Evolutionary conservation across 2,113 vertebrate genomes (phyloP).

Genomic region (Notiomystis cincta): DNA sequence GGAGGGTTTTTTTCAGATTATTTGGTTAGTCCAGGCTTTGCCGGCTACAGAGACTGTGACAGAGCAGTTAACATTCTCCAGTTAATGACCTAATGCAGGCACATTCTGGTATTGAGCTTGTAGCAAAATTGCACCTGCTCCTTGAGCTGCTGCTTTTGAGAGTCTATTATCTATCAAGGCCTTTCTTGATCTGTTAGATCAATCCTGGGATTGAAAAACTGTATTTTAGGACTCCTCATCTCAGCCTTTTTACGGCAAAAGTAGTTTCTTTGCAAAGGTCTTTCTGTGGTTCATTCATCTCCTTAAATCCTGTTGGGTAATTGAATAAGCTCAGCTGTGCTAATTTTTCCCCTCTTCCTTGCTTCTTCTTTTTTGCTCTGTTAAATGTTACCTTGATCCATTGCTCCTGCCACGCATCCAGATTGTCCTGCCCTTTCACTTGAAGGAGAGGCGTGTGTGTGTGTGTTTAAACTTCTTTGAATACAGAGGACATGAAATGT

Average conservation of each 20-base stretch:
- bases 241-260: not conserved
- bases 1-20: not conserved
- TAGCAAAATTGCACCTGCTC: not conserved
- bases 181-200: slow-evolving; percentile 31
- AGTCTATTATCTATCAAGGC: not conserved
- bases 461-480: not conserved
- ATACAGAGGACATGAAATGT: not conserved
- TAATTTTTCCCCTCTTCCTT: not conserved
- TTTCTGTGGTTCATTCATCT: slow-evolving; percentile 4
- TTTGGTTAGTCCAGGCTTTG: not conserved
- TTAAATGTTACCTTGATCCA: not conserved
- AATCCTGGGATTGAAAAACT: slow-evolving; percentile 18
- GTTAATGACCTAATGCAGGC: not conserved
- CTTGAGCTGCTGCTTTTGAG: not conserved
- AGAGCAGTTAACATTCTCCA: not conserved
- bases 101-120: not conserved
- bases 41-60: not conserved
- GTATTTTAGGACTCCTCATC: not conserved
- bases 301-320: slow-evolving; percentile 15
- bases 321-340: not conserved
- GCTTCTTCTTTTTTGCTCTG: not conserved
- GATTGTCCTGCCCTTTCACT: not conserved
- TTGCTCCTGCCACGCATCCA: not conserved
- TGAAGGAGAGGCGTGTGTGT: not conserved
- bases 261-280: not conserved